Conservation (phyloP, 1,140 invertebrate genomes). For the Drosophila mauritiana region DNA sequence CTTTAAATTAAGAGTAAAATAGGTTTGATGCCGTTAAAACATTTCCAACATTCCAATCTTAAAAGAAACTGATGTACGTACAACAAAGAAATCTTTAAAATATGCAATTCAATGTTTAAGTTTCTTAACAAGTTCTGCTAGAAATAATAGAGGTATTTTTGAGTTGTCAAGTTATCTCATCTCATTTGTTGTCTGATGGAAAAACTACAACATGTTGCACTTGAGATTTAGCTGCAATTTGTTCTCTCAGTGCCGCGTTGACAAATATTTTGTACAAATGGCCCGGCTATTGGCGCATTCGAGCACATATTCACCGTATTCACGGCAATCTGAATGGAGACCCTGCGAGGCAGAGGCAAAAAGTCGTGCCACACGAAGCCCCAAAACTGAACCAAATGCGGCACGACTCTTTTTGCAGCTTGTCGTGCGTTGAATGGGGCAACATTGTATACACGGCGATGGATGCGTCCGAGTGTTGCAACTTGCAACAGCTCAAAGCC, state of each 20-base stretch:
- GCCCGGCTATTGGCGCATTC: constrained; percentile 55
- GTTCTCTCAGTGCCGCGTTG: constrained; percentile 39
- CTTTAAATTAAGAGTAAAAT: too few species aligned
- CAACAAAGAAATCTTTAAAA: too few species aligned
- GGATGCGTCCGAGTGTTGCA: constrained; percentile 53
- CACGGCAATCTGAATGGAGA: constrained; percentile 43
- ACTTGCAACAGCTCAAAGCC: not conserved
- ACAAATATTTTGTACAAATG: constrained; percentile 56
- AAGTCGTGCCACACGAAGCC: constrained; percentile 73
- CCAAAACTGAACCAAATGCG: constrained; percentile 77
- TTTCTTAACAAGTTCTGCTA: too few species aligned
- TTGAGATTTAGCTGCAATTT: constrained; percentile 1
- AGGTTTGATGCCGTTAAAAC: too few species aligned
- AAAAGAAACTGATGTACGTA: too few species aligned
- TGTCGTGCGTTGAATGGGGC: constrained; percentile 70
- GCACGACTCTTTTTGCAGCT: constrained; percentile 62
- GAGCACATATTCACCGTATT: constrained; percentile 62
- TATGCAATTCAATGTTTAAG: too few species aligned
- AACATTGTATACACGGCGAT: constrained; percentile 68
- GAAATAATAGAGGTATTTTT: too few species aligned
- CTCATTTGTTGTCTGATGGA: not conserved
- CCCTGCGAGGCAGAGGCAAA: constrained; percentile 30
- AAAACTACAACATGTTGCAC: not conserved
- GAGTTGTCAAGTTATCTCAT: not conserved
- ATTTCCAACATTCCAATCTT: too few species aligned